phyloP scores from a whole-genome alignment of 2,797 vertebrate species.

The Crax fasciolata region DNA sequence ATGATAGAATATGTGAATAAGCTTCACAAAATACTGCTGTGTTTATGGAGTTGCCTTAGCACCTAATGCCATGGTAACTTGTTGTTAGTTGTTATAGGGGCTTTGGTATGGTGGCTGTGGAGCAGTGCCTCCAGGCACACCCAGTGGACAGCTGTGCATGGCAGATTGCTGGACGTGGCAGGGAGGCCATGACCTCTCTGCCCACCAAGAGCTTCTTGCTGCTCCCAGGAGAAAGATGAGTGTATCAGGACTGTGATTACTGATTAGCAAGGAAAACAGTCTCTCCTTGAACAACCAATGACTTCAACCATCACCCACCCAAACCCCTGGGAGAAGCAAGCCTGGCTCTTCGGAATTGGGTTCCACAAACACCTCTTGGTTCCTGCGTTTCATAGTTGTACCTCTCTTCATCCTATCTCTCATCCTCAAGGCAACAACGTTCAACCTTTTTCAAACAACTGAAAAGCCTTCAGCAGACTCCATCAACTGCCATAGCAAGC shows the following conservation, averaged over 20 bases:
- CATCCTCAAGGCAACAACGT: neutral
- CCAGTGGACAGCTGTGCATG: neutral
- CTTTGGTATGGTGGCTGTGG: rapidly evolving
- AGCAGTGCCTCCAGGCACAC: too few species aligned
- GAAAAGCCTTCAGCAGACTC: neutral
- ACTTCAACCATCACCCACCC: neutral
- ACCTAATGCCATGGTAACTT: neutral
- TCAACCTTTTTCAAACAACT: neutral
- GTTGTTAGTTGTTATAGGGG: neutral
- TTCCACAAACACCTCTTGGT: neutral
- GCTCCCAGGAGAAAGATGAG: neutral
- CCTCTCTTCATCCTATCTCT: neutral
- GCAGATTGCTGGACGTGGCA: neutral
- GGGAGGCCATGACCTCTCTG: conserved; percentile 20
- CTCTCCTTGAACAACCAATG: neutral
- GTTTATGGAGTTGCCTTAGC: neutral
- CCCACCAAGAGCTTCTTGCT: neutral
- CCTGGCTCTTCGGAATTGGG: neutral
- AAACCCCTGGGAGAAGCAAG: neutral
- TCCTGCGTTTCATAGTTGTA: neutral
- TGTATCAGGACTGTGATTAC: neutral
- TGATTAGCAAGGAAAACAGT: neutral
- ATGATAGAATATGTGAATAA: neutral
- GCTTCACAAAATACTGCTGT: neutral
- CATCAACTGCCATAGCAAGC: neutral